Conservation (phyloP, 2,888 invertebrate species). For the Drosophila quinaria region DNA sequence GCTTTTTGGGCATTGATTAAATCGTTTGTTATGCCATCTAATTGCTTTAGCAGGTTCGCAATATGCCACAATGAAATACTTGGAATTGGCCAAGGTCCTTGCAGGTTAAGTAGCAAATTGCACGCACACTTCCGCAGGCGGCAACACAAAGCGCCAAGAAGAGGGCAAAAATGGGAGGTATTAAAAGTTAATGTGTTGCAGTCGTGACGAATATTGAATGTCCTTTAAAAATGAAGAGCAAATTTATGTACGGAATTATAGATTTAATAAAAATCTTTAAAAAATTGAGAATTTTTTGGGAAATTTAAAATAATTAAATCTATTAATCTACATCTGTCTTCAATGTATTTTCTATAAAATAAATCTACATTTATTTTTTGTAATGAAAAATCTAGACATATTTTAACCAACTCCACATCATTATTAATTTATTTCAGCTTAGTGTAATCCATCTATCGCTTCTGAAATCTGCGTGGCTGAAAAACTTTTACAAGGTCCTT, state of each 20-base stretch:
- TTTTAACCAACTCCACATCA: not conserved
- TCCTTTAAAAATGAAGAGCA: not conserved
- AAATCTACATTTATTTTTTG: not conserved
- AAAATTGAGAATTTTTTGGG: not conserved
- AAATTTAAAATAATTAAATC: too few relatives aligned
- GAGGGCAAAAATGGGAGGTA: not conserved
- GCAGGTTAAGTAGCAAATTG: conserved; percentile 60
- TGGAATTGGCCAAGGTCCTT: conserved; percentile 69
- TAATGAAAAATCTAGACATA: not conserved
- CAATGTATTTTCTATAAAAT: not conserved
- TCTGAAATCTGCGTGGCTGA: conserved; percentile 16
- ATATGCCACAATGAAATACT: conserved; percentile 66
- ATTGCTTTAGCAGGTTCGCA: conserved; percentile 28
- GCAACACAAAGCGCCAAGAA: too few relatives aligned
- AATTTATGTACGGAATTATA: not conserved
- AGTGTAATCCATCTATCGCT: conserved; percentile 15
- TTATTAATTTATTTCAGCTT: conserved; percentile 12
- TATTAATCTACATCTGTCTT: too few relatives aligned
- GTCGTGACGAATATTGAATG: not conserved
- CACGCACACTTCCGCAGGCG: conserved; percentile 63
- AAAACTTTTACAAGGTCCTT: conserved; percentile 52
- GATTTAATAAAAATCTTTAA: not conserved
- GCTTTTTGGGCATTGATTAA: conserved; percentile 34
- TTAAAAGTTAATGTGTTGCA: not conserved
- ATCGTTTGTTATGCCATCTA: conserved; percentile 46